Evolutionary conservation across 2,888 invertebrate species (phyloP), one percentile per base, ranked within the genome.

Genomic region (Nesidiocoris tenuis): DNA sequence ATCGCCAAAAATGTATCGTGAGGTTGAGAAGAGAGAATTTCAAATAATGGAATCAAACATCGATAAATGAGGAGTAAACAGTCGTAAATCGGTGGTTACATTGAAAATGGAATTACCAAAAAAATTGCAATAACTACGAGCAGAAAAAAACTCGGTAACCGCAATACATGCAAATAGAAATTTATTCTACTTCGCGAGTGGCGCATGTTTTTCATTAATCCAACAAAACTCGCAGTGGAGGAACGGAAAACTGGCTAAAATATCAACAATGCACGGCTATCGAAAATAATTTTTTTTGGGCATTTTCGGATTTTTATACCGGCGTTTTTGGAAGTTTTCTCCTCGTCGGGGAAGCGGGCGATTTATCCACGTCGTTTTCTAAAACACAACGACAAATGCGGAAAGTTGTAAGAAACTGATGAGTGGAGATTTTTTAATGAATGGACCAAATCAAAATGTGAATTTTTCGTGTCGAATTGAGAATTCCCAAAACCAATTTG

Each of bases 261-360:
- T 7, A 59, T 18, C 59, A 59, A 59, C 17, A 59, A 59, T 19
- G 59, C 59, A 18, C 16, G 3, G 17, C 18, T 59, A 18, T 59
- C 3, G 16, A 2, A 18, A 59, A 7, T 7, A 16, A 7, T 59
- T 59, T 59, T 59, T 3, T 57, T 70, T 70, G 2, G 21, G 9
- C 59, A 55, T 59, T 59, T 9, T 3, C 3, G 19, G 9, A 7
- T 55, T 18, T 76, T 92, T 94, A 92, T 94, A 95, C 95, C 91
- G 95, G 95, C 86, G 95, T 95, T 90, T 95, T 95, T 85, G 95
- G 95, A 87, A 96, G 89, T 91, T 95, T 95, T 89, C 95, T 90
- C 88, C 94, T 89, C 81, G 95, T 93, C 83, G 94, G 94, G 83
- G 94, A 94, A 81, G 93, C 90, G 83, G 93, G 94, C 82, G 92